Base-by-base conservation (phyloP, 2,888 invertebrate species). In the Apamea anceps region DNA sequence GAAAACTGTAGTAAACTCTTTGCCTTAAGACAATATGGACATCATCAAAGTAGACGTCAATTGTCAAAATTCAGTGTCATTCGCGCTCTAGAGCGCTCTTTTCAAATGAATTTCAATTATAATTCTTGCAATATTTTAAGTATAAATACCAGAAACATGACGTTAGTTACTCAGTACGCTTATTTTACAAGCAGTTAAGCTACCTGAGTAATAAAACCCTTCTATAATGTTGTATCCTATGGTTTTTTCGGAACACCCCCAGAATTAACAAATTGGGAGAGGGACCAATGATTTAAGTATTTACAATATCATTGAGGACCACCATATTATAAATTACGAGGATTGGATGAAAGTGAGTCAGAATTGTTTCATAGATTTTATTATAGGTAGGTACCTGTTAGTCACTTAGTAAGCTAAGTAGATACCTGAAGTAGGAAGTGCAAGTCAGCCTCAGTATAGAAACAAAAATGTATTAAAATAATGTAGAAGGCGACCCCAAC, bases 21-120 rank as follows among this genome's bases (percentile, higher is more conserved):
- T 37, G 10, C 25, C 25, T 10, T 15, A 37, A 37, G 57, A 32
- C 4, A 70, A 6, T 48, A n/a, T 18, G n/a, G 13, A 32, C 12
- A 10, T 25, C 54, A 54, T 42, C 76, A 25, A n/a, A 51, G 6
- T 18, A 60, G 4, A 71, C 8, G 54, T 48, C 60, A 28, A 72
- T 8, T 3, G 51, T 51, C 63, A 77, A 79, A 62, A 54, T 45
- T 48, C 37, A 8, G 62, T 65, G 77, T 37, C 63, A 83, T 84
- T 15, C 78, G 84, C 84, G 65, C 77, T 48, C 12, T 25, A 28
- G 37, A 57, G 79, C 79, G 79, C 48, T 63, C 54, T 57, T 84
- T 84, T 42, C 45, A 84, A 84, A 66, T 28, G 13, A 57, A 77
- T 76, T 77, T 78, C 25, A 63, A 25, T 54, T 60, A 10, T 77